These are phyloP conservation scores for Pararge aegeria DNA, from an alignment of 1,140 invertebrate genomes.

Conservation along the genomic window DNA sequence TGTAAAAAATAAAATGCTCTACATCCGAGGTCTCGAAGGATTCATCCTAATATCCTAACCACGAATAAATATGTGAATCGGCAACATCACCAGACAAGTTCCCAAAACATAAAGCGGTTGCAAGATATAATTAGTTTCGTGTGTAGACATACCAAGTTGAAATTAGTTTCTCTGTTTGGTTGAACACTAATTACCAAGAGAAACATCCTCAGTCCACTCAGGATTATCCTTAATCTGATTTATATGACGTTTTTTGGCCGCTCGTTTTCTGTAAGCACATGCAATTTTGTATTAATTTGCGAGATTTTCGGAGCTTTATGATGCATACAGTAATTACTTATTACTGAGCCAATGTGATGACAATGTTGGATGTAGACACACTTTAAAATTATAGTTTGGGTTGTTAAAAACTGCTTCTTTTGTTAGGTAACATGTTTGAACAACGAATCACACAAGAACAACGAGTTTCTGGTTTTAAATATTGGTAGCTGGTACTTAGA, in stretches of 20 bases:
- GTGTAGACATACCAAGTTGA: conserved; percentile 9
- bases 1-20: too few relatives aligned
- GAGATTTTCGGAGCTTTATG: background rate
- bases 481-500: too few relatives aligned
- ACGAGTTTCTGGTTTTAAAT: too few relatives aligned
- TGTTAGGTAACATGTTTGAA: too few relatives aligned
- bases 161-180: conserved; percentile 9
- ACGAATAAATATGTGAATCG: background rate
- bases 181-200: conserved; percentile 8
- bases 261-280: background rate
- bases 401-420: too few relatives aligned
- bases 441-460: too few relatives aligned
- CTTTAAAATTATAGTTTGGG: too few relatives aligned
- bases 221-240: conserved; percentile 7
- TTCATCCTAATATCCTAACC: too few relatives aligned
- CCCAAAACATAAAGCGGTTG: background rate
- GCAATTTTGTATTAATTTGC: background rate
- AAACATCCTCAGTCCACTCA: conserved; percentile 2
- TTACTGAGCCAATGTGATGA: too few relatives aligned
- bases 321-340: background rate
- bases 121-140: conserved; percentile 9
- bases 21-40: too few relatives aligned
- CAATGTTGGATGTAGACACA: too few relatives aligned
- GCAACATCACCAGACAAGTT: background rate
- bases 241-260: background rate